These are phyloP conservation scores for Stenoptilia bipunctidactyla DNA, from an alignment of 2,888 invertebrate species.

Conservation along the genomic window DNA sequence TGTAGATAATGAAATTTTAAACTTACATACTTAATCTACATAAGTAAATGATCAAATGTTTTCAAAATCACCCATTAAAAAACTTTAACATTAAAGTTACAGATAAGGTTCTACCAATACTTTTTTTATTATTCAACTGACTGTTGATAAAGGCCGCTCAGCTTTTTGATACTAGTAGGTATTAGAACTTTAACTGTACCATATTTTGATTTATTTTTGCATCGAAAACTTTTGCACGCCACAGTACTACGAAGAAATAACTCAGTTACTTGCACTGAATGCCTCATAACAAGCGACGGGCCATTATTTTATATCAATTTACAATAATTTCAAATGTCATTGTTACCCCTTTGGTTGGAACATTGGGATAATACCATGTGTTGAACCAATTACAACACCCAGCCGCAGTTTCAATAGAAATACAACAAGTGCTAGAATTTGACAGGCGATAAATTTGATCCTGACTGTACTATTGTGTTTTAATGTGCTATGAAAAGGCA, in stretches of 20 bases:
- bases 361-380: constrained; percentile 58
- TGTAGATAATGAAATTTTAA: no score
- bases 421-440: constrained; percentile 53
- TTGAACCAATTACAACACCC: constrained; percentile 50
- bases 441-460: constrained; percentile 65
- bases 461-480: constrained; percentile 37
- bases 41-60: no score
- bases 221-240: no score
- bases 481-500: constrained; percentile 46
- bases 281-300: constrained; percentile 26
- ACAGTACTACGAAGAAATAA: constrained; percentile 1
- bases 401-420: constrained; percentile 36
- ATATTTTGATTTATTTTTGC: no score
- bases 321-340: constrained; percentile 16
- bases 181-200: no score
- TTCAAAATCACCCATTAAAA: no score
- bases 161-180: no score
- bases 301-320: constrained; percentile 29
- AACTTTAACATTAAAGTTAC: no score
- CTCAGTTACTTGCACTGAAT: constrained; percentile 20
- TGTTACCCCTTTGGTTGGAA: constrained; percentile 4
- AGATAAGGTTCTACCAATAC: no score
- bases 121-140: no score
- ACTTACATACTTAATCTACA: no score
- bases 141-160: no score